Base-by-base conservation (phyloP, 2,888 invertebrate genomes). In the Spicauda simplicius region DNA sequence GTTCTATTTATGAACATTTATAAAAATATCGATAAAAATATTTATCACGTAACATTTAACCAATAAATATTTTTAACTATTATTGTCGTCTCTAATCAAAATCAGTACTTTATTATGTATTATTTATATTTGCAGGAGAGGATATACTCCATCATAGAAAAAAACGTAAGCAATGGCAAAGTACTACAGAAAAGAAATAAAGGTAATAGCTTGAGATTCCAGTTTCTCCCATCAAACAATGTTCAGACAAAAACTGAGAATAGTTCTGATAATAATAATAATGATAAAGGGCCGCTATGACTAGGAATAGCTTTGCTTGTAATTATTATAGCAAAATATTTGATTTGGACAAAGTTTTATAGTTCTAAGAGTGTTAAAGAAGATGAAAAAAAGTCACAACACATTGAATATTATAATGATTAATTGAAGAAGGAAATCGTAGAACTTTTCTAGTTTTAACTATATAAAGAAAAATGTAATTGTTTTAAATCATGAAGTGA, bases 151-250 rank as follows among this genome's bases (percentile, higher is more conserved):
- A 76, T 89, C 14, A 91, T 96, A 71, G 95, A 95, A 78, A 84
- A 82, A 41, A 85, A 94, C 63, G 83, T 94, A 64, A 94, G 94
- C 73, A 78, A 86, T 30, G 94, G 94, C 0, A 94, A 93, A 84
- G 85, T 96, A 68, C 90, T 95, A 0, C 96, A 96, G 74, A 96
- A 95, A 79, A 91, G 95, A 56, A 82, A 79, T 8, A 96, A 96
- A 83, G 95, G 95, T 25, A 91, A 87, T 57, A 93, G 92, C 71
- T 84, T 96, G 18, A 95, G 94, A 78, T 96, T 96, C 79, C 95
- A 94, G 80, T 91, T 96, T 72, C 68, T 95, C 11, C 96, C 96
- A 2, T 61, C 81, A 19, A 83, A 80, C 70, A 77, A 83, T 12
- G 84, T 72, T 37, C 80, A 75, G 50, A 74, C 80, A 1, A 74